Evolutionary conservation across 1,140 invertebrate genomes (phyloP).

Genomic region (Alviniconcha marisindica): DNA sequence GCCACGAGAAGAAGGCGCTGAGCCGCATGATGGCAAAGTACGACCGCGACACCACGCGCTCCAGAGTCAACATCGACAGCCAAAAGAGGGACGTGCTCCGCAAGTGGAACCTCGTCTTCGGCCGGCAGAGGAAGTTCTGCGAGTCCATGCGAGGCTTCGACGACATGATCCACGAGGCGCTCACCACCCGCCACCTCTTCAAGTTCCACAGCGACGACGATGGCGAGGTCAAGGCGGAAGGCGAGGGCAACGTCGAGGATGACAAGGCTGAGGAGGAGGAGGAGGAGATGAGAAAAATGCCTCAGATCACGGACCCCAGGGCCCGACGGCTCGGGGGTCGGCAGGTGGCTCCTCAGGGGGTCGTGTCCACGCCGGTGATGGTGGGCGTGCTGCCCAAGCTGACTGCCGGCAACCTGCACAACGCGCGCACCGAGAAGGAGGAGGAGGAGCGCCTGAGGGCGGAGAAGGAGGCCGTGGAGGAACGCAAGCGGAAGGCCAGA

Average conservation of each 20-base stretch:
- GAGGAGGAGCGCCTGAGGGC: slow-evolving; percentile 13
- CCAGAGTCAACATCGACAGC: slow-evolving; percentile 45
- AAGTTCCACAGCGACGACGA: not conserved
- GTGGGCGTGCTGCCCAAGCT: slow-evolving; percentile 31
- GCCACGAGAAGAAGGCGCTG: slow-evolving; percentile 52
- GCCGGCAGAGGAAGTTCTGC: slow-evolving; percentile 45
- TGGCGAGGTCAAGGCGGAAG: not conserved
- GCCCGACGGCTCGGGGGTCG: not conserved
- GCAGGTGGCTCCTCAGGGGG: not conserved
- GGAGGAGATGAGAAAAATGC: not conserved
- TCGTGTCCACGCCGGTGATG: slow-evolving; percentile 12
- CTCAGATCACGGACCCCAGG: slow-evolving; percentile 15
- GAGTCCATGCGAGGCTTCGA: slow-evolving; percentile 45
- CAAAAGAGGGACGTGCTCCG: slow-evolving; percentile 49
- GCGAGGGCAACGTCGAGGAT: slow-evolving; percentile 14
- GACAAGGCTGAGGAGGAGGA: not conserved
- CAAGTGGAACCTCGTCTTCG: slow-evolving; percentile 55
- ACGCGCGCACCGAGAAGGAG: slow-evolving; percentile 30
- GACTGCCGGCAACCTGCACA: not conserved
- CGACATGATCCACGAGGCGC: slow-evolving; percentile 39
- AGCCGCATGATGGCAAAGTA: slow-evolving; percentile 41
- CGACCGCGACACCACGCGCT: slow-evolving; percentile 40
- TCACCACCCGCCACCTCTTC: not conserved
- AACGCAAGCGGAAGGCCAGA: slow-evolving; percentile 23
- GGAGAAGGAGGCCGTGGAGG: slow-evolving; percentile 23